Evolutionary conservation across 2,113 vertebrate genomes (phyloP).

Genomic region (Merops nubicus): DNA sequence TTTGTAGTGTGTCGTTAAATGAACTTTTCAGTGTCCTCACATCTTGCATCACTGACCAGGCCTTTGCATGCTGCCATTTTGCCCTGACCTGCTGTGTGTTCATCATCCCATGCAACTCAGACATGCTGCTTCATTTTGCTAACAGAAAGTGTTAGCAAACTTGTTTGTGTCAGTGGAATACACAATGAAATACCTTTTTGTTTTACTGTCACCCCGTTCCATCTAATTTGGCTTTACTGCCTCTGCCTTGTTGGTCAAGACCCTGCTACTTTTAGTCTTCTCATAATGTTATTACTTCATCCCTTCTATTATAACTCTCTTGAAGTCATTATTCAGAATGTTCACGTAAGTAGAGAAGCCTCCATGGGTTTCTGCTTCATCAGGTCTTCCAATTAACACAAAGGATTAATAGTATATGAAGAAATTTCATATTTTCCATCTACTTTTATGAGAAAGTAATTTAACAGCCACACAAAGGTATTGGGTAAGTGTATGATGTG

Average conservation of each 20-base stretch:
- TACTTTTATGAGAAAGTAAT: neutral
- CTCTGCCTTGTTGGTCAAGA: neutral
- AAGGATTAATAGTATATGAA: neutral
- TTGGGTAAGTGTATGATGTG: neutral
- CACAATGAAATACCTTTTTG: rapidly evolving
- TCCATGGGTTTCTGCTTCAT: neutral
- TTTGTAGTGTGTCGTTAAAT: neutral
- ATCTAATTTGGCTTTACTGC: neutral
- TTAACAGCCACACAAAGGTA: neutral
- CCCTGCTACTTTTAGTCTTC: neutral
- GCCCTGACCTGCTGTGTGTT: neutral
- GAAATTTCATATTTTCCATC: neutral
- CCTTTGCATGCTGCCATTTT: neutral
- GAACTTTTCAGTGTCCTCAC: neutral
- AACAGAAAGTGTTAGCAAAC: neutral
- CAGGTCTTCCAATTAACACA: neutral
- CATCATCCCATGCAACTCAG: neutral
- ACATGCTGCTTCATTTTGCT: neutral
- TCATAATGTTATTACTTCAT: neutral
- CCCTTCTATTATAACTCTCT: neutral
- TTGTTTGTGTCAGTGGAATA: neutral
- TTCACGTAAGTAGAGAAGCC: neutral
- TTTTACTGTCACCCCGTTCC: neutral
- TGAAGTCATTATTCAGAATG: neutral
- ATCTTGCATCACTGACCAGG: neutral